Conservation (phyloP, 2,797 vertebrate species). For the Labroides dimidiatus region DNA sequence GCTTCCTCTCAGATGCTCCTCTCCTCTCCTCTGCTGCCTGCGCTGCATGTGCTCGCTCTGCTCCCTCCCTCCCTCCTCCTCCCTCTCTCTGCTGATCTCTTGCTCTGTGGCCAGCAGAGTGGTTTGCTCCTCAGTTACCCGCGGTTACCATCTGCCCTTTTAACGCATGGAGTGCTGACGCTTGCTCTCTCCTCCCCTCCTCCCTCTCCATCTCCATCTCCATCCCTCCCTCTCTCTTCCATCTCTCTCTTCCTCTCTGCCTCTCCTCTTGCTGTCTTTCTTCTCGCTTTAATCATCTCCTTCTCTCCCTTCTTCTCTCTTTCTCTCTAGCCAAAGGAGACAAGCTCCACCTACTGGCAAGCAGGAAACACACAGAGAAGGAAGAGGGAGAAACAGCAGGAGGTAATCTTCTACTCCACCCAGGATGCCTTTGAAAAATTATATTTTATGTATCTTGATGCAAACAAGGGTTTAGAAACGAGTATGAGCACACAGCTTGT, state of each 20-base stretch:
- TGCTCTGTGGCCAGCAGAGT: constrained; percentile 76
- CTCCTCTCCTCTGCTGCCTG: constrained; percentile 68
- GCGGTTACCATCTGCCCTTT: constrained; percentile 84
- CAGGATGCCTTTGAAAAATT: constrained; percentile 6
- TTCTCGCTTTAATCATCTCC: constrained; percentile 70
- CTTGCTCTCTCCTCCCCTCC: constrained; percentile 62
- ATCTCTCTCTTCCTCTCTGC: constrained; percentile 24
- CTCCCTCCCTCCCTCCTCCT: constrained; percentile 56
- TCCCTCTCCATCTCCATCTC: constrained; percentile 28
- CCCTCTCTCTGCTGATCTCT: constrained; percentile 73
- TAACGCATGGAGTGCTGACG: constrained; percentile 81
- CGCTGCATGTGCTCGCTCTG: constrained; percentile 71
- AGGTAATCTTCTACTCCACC: background rate
- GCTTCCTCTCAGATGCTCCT: constrained; percentile 71
- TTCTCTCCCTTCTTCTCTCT: constrained; percentile 55
- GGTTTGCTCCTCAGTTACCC: constrained; percentile 82
- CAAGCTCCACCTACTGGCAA: constrained; percentile 76
- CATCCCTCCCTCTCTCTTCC: constrained; percentile 24
- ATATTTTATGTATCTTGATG: background rate
- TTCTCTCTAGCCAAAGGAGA: constrained; percentile 68
- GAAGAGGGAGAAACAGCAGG: background rate
- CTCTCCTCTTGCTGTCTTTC: constrained; percentile 43
- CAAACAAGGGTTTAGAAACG: background rate
- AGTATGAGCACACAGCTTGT: background rate
- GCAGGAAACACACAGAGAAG: constrained; percentile 26